Evolutionary conservation across 2,888 invertebrate genomes (phyloP).

Genomic region (Torymus tubicola): DNA sequence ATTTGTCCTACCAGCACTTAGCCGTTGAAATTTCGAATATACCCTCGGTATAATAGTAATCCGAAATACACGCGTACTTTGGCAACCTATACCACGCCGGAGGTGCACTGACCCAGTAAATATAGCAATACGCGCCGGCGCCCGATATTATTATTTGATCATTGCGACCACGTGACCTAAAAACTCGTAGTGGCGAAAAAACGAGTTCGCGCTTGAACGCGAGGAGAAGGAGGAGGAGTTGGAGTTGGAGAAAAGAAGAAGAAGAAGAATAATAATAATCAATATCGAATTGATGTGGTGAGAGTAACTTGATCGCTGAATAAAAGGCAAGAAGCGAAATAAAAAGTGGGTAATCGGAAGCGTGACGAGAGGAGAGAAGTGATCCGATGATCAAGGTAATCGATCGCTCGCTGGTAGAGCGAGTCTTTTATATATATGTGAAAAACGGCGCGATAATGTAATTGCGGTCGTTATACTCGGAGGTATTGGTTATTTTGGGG

Average conservation of each 20-base stretch:
- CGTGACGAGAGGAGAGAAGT: background rate
- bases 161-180: no score
- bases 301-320: conserved; percentile 36
- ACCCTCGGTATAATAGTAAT: no score
- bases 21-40: no score
- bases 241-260: background rate
- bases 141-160: no score
- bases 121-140: no score
- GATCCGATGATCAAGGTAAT: conserved; percentile 33
- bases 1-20: no score
- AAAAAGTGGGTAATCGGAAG: no score
- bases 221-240: background rate
- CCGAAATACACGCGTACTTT: no score
- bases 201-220: no score
- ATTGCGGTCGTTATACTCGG: conserved; percentile 40
- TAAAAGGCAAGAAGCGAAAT: conserved; percentile 13
- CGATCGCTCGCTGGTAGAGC: conserved; percentile 15
- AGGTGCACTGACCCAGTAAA: no score
- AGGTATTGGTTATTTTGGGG: conserved; percentile 15
- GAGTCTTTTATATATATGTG: conserved; percentile 15
- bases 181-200: no score
- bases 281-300: background rate
- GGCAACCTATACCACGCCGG: no score
- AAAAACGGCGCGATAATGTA: conserved; percentile 28
- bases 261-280: background rate